phyloP scores from a whole-genome alignment of 1,140 invertebrate genomes.

The Eciton burchellii region DNA sequence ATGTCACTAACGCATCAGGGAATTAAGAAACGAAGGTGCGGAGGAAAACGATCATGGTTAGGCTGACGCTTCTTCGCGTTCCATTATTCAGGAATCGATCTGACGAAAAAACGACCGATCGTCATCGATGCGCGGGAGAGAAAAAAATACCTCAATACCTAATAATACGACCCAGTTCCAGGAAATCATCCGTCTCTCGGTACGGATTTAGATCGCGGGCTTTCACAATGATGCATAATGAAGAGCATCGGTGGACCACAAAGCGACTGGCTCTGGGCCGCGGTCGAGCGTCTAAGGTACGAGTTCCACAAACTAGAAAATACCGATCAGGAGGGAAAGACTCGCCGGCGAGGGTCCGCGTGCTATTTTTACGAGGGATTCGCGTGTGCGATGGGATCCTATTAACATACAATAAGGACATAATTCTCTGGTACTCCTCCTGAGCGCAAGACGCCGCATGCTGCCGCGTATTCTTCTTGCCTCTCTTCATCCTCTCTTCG shows the following conservation, averaged over 20 bases:
- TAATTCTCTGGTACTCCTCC: slow-evolving; percentile 72
- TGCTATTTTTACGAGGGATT: slow-evolving; percentile 71
- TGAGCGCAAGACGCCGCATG: slow-evolving; percentile 65
- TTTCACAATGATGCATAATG: slow-evolving; percentile 69
- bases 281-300: slow-evolving; percentile 64
- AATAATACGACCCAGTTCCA: slow-evolving; percentile 27
- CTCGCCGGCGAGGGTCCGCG: slow-evolving; percentile 27
- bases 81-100: background rate
- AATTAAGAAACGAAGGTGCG: background rate
- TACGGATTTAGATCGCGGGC: slow-evolving; percentile 29
- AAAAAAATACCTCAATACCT: background rate
- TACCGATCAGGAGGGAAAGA: slow-evolving; percentile 62
- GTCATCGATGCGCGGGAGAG: background rate
- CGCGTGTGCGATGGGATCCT: slow-evolving; percentile 61
- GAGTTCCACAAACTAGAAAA: slow-evolving; percentile 73
- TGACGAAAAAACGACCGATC: background rate
- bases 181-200: background rate
- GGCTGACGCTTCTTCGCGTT: background rate
- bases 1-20: slow-evolving; percentile 18
- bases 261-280: slow-evolving; percentile 35
- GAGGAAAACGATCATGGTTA: background rate
- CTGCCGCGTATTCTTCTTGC: slow-evolving; percentile 36
- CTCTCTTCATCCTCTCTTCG: slow-evolving; percentile 20
- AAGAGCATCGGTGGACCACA: slow-evolving; percentile 56
- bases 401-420: slow-evolving; percentile 77